Percentiles rank a stretch among this genome's conserved stretches.
Evolutionary conservation across 1,140 invertebrate genomes (phyloP).

Genomic region (Cydia splendana): DNA sequence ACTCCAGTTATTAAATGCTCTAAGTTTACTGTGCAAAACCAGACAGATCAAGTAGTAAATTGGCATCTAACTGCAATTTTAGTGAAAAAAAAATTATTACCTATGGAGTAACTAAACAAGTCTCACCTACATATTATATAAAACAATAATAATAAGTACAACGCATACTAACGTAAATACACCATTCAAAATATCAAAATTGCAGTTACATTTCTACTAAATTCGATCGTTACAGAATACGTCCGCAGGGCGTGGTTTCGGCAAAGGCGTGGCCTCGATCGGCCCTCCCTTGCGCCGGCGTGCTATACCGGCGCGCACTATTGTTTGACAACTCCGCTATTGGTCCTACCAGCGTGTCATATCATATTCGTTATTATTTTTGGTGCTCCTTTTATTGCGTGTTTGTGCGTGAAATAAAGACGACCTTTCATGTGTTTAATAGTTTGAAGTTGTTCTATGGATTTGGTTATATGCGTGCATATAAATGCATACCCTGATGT

Average conservation of each 20-base stretch:
- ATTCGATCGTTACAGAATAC: slow-evolving; percentile 14
- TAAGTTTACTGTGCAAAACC: too few relatives aligned
- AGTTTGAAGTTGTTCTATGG: background rate
- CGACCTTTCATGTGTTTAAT: background rate
- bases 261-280: slow-evolving; percentile 46
- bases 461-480: background rate
- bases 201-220: background rate
- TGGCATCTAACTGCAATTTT: too few relatives aligned
- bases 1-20: too few relatives aligned
- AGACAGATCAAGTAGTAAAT: too few relatives aligned
- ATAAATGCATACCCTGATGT: too few relatives aligned
- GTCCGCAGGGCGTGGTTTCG: slow-evolving; percentile 27
- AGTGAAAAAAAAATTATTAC: too few relatives aligned
- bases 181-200: background rate
- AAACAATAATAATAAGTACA: too few relatives aligned
- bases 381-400: slow-evolving; percentile 14
- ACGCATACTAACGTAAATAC: too few relatives aligned
- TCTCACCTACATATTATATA: too few relatives aligned
- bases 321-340: slow-evolving; percentile 38
- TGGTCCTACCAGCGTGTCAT: slow-evolving; percentile 37
- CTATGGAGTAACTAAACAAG: too few relatives aligned
- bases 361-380: slow-evolving; percentile 11
- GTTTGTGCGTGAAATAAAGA: background rate
- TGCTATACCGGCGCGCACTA: slow-evolving; percentile 52
- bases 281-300: slow-evolving; percentile 52